These are phyloP conservation scores for Rhodophaea formosa DNA, from an alignment of 2,888 invertebrate species.

Conservation along the genomic window DNA sequence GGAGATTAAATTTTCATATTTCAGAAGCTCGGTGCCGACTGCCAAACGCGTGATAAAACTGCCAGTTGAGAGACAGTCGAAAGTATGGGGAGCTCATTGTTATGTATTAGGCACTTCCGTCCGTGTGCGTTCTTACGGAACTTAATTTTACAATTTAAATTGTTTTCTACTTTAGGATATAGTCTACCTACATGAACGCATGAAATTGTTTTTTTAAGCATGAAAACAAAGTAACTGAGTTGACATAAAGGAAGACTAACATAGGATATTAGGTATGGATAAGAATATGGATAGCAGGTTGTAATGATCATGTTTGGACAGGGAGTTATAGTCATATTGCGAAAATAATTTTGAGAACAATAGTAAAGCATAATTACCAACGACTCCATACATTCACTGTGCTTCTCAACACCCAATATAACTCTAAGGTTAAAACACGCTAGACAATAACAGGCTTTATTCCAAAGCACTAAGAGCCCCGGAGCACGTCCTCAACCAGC, in stretches of 20 bases:
- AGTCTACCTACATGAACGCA: no score
- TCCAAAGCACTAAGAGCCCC: slow-evolving; percentile 36
- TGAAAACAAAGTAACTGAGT: neutral
- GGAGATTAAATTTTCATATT: slow-evolving; percentile 72
- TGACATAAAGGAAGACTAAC: no score
- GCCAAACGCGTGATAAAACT: slow-evolving; percentile 66
- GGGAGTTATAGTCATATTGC: no score
- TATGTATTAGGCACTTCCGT: no score
- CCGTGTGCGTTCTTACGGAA: no score
- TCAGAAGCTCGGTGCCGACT: slow-evolving; percentile 55
- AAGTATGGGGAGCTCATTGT: neutral
- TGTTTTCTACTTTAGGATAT: no score
- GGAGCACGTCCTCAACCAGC: slow-evolving; percentile 34
- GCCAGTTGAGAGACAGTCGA: slow-evolving; percentile 31
- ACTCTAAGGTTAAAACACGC: slow-evolving; percentile 45
- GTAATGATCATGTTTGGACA: no score
- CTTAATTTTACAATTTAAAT: no score
- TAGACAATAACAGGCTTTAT: slow-evolving; percentile 46
- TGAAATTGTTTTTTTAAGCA: neutral
- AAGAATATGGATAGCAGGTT: no score
- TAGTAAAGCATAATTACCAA: no score
- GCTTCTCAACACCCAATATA: slow-evolving; percentile 58
- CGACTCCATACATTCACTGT: slow-evolving; percentile 42
- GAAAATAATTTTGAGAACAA: no score
- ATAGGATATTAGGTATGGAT: no score